Percentiles rank a stretch among this genome's conserved stretches.
Evolutionary conservation across 2,888 invertebrate species (phyloP).

Genomic region (Corbicula japonica): DNA sequence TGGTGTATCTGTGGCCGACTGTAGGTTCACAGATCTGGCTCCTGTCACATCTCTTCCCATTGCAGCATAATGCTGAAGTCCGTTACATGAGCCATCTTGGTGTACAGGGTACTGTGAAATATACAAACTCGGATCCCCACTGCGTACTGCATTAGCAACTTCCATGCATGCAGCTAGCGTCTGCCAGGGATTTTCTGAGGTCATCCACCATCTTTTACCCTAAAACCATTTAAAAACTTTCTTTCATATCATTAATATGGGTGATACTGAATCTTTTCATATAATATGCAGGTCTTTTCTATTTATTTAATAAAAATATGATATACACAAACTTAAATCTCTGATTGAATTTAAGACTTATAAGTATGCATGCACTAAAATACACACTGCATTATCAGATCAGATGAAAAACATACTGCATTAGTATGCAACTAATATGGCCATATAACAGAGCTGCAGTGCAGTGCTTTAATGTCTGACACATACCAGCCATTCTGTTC

Average conservation of each 20-base stretch:
- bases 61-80: constrained; percentile 99
- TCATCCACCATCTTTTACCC: constrained; percentile 96
- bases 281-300: too few relatives aligned
- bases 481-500: too few relatives aligned
- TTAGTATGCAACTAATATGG: too few relatives aligned
- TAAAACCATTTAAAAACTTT: constrained; percentile 75
- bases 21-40: constrained; percentile 96
- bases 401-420: too few relatives aligned
- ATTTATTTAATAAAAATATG: too few relatives aligned
- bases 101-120: constrained; percentile 96
- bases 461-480: too few relatives aligned
- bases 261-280: background rate
- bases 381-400: too few relatives aligned
- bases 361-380: too few relatives aligned
- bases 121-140: constrained; percentile 89
- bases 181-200: constrained; percentile 99
- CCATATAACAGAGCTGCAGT: too few relatives aligned
- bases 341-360: too few relatives aligned
- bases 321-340: too few relatives aligned
- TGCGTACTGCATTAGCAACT: constrained; percentile 92
- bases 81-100: constrained; percentile 99
- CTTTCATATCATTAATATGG: background rate
- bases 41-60: constrained; percentile 97
- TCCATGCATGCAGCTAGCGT: constrained; percentile 98
- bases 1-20: constrained; percentile 90